A percentile compares a stretch with the other conserved stretches of the same genome.
Conservation (phyloP, 1,140 invertebrate genomes). For the Lamellibrachia luymesi region DNA sequence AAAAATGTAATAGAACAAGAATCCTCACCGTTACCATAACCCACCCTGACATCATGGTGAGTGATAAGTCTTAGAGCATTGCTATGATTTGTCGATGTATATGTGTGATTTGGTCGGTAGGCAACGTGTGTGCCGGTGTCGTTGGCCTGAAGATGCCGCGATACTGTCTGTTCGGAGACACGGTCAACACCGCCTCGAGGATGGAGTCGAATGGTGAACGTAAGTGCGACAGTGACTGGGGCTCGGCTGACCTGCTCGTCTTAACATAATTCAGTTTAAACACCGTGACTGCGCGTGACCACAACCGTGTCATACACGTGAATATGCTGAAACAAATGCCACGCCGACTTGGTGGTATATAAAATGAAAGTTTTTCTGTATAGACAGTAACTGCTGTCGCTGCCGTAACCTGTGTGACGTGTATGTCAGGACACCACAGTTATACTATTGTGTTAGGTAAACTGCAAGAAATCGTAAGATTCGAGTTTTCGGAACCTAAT, state of each 20-base stretch:
- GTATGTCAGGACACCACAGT: not conserved
- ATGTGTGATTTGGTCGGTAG: constrained; percentile 51
- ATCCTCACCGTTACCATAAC: not conserved
- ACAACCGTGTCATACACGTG: not conserved
- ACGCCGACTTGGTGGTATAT: not conserved
- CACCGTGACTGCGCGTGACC: not conserved
- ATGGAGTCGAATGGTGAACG: constrained; percentile 56
- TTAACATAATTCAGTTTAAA: not conserved
- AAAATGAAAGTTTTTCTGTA: not conserved
- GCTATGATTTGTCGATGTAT: not conserved
- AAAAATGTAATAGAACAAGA: no score
- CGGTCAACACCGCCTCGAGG: constrained; percentile 27
- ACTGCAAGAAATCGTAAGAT: no score
- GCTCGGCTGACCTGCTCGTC: not conserved
- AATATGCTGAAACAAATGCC: not conserved
- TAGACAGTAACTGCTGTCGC: not conserved
- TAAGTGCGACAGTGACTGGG: not conserved
- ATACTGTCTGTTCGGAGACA: constrained; percentile 69
- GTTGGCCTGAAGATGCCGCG: constrained; percentile 87
- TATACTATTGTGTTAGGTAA: no score
- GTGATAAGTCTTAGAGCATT: not conserved
- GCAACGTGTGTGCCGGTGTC: constrained; percentile 84
- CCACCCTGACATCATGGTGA: not conserved
- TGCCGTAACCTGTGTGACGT: not conserved
- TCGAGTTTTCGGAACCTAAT: not conserved